Base-by-base conservation (phyloP, 2,113 vertebrate genomes). In the Toxotes chatareus region DNA sequence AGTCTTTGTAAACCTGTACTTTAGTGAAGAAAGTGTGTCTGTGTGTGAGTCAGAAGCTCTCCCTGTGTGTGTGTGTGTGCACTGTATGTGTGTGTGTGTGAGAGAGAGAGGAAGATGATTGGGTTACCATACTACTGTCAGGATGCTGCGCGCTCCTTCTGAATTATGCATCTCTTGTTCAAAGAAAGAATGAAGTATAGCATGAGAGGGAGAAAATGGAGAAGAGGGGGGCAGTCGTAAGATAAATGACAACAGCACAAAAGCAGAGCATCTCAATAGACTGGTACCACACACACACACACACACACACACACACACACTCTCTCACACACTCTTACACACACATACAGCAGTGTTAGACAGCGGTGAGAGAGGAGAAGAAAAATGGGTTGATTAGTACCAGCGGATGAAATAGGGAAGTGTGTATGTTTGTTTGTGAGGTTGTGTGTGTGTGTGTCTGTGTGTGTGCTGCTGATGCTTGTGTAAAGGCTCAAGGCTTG, bases 351-450 rank as follows among this genome's bases (percentile, higher is more conserved):
- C 42, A 44, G 3, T 46, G 42, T 23, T 36, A 67, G 84, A 88
- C 85, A 53, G 77, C 21, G 17, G 77, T 66, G 77, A 88, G 83
- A 88, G 83, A 64, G 62, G 36, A 44, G 84, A 89, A 94, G 89
- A 90, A 89, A 91, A 92, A 93, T 94, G 89, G 85, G 82, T 88
- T 90, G 93, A 92, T 92, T 92, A 92, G 86, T 65, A 74, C n/a
- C 42, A 79, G 69, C 3, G 46, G 65, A 80, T 86, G 87, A 89
- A 82, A 86, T 47, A 60, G 61, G 76, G 63, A 81, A 73, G 83
- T 86, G 83, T 83, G 85, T 69, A 53, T 76, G 86, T 80, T 65
- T 84, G 74, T 82, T 59, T 80, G 83, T 78, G 66, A 4, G 55
- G 3, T 5, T 76, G 64, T 76, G 71, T 86, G 79, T 86, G 81